phyloP scores from a whole-genome alignment of 2,888 invertebrate genomes.

The Corbicula japonica region DNA sequence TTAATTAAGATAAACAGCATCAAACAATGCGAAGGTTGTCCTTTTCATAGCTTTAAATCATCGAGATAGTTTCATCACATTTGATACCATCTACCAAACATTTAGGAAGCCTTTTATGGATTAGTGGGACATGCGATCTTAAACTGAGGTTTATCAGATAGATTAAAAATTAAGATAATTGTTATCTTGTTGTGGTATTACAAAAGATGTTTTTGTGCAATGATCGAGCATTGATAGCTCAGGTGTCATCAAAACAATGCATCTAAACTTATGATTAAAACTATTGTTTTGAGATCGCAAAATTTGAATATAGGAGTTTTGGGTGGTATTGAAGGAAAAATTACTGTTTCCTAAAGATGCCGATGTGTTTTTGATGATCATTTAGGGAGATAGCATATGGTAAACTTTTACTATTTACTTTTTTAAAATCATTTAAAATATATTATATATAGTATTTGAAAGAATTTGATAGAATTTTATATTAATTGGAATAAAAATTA shows the following conservation, averaged over 20 bases:
- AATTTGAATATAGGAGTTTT: too few relatives aligned
- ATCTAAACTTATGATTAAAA: too few relatives aligned
- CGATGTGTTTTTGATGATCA: too few relatives aligned
- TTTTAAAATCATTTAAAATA: too few relatives aligned
- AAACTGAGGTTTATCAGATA: constrained; percentile 31
- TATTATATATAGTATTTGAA: too few relatives aligned
- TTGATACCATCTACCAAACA: constrained; percentile 42
- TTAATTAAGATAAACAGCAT: constrained; percentile 47
- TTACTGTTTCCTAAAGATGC: too few relatives aligned
- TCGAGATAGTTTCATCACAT: constrained; percentile 55
- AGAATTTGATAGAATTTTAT: too few relatives aligned
- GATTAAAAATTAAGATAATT: constrained; percentile 52
- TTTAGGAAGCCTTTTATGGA: constrained; percentile 37
- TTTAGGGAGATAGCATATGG: too few relatives aligned
- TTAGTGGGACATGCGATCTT: constrained; percentile 36
- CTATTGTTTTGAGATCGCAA: too few relatives aligned
- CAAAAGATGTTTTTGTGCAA: constrained; percentile 41
- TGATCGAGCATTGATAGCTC: constrained; percentile 28
- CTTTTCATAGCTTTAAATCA: constrained; percentile 28
- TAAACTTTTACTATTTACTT: too few relatives aligned
- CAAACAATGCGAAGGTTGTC: constrained; percentile 48
- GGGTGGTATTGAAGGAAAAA: too few relatives aligned
- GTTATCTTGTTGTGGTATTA: constrained; percentile 22
- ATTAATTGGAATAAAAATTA: too few relatives aligned
- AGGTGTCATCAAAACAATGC: constrained; percentile 37